Evolutionary conservation across 2,888 invertebrate species (phyloP).

Genomic region (Druceiella hillmani): DNA sequence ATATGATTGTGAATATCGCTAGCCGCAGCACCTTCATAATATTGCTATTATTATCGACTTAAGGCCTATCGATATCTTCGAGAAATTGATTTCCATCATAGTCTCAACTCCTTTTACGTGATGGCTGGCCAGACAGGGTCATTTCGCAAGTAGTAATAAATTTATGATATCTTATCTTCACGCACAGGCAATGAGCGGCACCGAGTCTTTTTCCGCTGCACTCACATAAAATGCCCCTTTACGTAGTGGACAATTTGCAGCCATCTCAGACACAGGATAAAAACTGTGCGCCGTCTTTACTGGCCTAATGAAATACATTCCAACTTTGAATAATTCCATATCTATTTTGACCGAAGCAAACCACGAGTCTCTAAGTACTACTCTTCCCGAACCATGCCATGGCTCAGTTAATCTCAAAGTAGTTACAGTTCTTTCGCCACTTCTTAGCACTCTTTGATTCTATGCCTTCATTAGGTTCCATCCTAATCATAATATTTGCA

Average conservation of each 20-base stretch:
- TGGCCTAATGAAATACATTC: too few relatives aligned
- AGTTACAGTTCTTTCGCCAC: slow-evolving; percentile 16
- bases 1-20: slow-evolving; percentile 9
- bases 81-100: slow-evolving; percentile 5
- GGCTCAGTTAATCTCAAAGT: slow-evolving; percentile 18
- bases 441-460: slow-evolving; percentile 7
- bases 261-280: too few relatives aligned
- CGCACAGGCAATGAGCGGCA: slow-evolving; percentile 8
- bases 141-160: slow-evolving; percentile 7
- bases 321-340: slow-evolving; percentile 10
- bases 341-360: slow-evolving; percentile 16
- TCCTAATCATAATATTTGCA: slow-evolving; percentile 9
- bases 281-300: too few relatives aligned
- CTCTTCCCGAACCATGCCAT: slow-evolving; percentile 19
- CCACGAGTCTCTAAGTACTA: slow-evolving; percentile 16
- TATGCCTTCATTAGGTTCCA: slow-evolving; percentile 10
- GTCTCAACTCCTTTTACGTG: slow-evolving; percentile 6
- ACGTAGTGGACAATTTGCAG: too few relatives aligned
- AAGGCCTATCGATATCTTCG: slow-evolving; percentile 7
- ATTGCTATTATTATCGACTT: slow-evolving; percentile 7
- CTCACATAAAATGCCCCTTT: too few relatives aligned
- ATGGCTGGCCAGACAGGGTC: slow-evolving; percentile 3
- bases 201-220: too few relatives aligned
- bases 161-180: slow-evolving; percentile 4
- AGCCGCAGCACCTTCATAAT: slow-evolving; percentile 10